A percentile compares a stretch with the other conserved stretches of the same genome.
Conservation (phyloP, 2,797 vertebrate species). For the Gallinago stenura region DNA sequence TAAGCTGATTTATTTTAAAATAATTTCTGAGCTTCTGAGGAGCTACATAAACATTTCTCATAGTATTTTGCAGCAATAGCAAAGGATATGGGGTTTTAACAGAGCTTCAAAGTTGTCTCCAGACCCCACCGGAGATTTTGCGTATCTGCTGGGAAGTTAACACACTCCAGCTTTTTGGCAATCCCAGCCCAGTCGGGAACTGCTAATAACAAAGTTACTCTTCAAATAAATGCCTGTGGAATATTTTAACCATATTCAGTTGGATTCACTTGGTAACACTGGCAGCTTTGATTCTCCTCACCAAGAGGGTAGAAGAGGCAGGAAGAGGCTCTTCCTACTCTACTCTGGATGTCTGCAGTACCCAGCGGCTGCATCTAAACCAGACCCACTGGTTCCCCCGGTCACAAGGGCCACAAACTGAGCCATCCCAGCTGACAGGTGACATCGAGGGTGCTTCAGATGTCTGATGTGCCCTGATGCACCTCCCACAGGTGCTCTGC, state of each 20-base stretch:
- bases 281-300: background rate
- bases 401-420: background rate
- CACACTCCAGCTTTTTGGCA: background rate
- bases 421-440: background rate
- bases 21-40: conserved; percentile 54
- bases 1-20: conserved; percentile 68
- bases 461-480: background rate
- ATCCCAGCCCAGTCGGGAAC: background rate
- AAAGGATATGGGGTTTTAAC: background rate
- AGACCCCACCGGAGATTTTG: background rate
- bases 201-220: background rate
- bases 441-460: background rate
- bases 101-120: conserved; percentile 13
- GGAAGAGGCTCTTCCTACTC: background rate
- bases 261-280: background rate
- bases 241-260: background rate
- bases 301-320: background rate
- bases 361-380: background rate
- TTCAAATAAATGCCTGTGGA: background rate
- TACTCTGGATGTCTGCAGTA: background rate
- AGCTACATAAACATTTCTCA: conserved; percentile 27
- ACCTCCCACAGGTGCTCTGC: background rate
- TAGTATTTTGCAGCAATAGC: conserved; percentile 18
- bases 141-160: background rate
- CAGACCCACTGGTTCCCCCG: background rate